phyloP scores from a whole-genome alignment of 2,113 vertebrate species.

The Trachemys scripta region DNA sequence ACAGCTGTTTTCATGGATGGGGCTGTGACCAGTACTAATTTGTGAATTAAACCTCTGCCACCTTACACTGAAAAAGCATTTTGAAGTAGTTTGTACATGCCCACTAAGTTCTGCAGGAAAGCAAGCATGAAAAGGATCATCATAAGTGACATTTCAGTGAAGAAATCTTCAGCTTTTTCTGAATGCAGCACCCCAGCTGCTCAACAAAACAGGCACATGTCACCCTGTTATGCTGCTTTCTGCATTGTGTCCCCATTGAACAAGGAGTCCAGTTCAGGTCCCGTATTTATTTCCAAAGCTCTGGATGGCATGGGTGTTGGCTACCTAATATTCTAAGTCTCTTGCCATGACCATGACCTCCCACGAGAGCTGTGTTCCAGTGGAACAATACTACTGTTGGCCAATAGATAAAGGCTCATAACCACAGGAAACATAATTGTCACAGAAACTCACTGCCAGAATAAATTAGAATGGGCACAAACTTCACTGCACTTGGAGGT shows the following conservation, averaged over 20 bases:
- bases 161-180: not conserved
- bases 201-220: conserved; percentile 1
- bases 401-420: not conserved
- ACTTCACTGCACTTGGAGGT: not conserved
- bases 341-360: not conserved
- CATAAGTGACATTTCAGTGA: conserved; percentile 11
- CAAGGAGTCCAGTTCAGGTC: not conserved
- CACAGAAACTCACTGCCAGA: not conserved
- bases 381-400: not conserved
- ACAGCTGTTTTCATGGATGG: conserved; percentile 10
- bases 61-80: not conserved
- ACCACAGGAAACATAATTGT: not conserved
- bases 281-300: not conserved
- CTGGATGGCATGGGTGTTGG: not conserved
- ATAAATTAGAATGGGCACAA: not conserved
- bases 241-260: not conserved
- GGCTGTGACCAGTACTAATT: conserved; percentile 29
- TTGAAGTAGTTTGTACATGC: conserved; percentile 32
- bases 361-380: fast-evolving
- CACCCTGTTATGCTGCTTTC: not conserved
- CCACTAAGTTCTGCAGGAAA: not conserved
- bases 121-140: conserved; percentile 14
- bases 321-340: not conserved
- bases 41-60: conserved; percentile 58
- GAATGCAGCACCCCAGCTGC: not conserved